Base-by-base conservation (phyloP, 2,113 vertebrate species). In the Andinoacara biseriatus region DNA sequence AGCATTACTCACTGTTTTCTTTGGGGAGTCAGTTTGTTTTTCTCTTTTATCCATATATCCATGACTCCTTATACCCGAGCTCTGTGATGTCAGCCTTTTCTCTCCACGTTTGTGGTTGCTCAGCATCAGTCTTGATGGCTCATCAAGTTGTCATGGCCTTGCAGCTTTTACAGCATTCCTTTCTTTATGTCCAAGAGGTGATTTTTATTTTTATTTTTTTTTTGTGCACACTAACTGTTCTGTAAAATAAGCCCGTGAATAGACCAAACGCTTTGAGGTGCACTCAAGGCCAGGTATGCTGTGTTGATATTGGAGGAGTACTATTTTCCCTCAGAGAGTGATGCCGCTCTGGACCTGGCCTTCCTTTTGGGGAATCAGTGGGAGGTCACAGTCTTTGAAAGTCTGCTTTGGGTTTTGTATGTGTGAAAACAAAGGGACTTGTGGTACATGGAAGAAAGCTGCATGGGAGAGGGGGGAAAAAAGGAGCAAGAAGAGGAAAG, bases 361-460 rank as follows among this genome's bases (percentile, higher is more conserved):
- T 85, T 83, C 54, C 33, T 82, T 92, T 86, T 61, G 18, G 52
- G 79, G 49, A 26, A 87, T 52, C 38, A 60, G 75, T 49, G 5
- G 84, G 87, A 79, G 83, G 83, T 83, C 69, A 46, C 31, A 22
- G 38, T 75, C 76, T 89, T 87, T 87, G 60, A 86, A 86, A 69
- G 62, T 77, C 40, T 67, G 59, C 74, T 43, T 76, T 75, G 40
- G 29, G 10, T 78, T 91, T 80, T 84, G 54, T 78, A 7, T 58
- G 59, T 76, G 43, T 31, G 35, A 84, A 89, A 88, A 97, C 78
- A 96, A 97, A 0, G 95, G 95, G 40, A 96, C 95, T 59, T 96
- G 96, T 0, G 92, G 96, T 0, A 93, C 95, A 0, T 91, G 3
- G 43, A 33, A 81, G 33, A 85, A 67, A 75, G 49, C 15, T 49